Evolutionary conservation across 2,113 vertebrate genomes (phyloP).

Genomic region (Axis porcinus): DNA sequence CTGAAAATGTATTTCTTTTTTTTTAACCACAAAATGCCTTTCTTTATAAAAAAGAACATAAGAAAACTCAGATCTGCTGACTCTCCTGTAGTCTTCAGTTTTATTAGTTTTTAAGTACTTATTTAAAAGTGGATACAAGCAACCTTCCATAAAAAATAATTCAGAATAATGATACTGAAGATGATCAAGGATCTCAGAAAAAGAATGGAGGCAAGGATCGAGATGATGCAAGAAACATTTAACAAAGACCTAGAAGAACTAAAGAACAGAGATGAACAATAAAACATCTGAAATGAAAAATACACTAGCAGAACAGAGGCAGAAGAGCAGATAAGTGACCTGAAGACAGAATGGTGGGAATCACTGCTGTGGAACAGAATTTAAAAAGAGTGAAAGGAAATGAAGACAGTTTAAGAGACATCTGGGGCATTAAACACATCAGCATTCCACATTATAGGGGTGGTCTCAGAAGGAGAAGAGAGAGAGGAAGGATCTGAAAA

Average conservation of each 20-base stretch:
- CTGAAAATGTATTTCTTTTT: conserved; percentile 24
- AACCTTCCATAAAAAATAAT: background rate
- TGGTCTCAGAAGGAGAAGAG: background rate
- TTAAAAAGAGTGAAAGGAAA: background rate
- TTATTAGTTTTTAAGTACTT: conserved; percentile 50
- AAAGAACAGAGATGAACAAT: background rate
- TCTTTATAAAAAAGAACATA: conserved; percentile 19
- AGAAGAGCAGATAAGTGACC: background rate
- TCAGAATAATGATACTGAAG: background rate
- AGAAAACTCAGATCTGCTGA: conserved; percentile 26
- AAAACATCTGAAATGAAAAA: background rate
- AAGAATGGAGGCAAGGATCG: background rate
- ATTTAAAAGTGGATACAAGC: background rate
- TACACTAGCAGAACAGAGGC: background rate
- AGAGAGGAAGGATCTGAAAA: background rate
- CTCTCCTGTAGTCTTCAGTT: background rate
- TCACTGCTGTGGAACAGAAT: background rate
- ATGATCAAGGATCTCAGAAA: background rate
- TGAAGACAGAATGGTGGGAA: background rate
- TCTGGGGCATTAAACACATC: background rate
- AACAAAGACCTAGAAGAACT: background rate
- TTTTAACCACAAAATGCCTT: background rate
- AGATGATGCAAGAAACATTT: background rate
- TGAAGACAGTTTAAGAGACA: background rate
- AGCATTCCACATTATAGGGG: background rate